Conservation (phyloP, 2,797 vertebrate species). For the Coilia nasus region DNA sequence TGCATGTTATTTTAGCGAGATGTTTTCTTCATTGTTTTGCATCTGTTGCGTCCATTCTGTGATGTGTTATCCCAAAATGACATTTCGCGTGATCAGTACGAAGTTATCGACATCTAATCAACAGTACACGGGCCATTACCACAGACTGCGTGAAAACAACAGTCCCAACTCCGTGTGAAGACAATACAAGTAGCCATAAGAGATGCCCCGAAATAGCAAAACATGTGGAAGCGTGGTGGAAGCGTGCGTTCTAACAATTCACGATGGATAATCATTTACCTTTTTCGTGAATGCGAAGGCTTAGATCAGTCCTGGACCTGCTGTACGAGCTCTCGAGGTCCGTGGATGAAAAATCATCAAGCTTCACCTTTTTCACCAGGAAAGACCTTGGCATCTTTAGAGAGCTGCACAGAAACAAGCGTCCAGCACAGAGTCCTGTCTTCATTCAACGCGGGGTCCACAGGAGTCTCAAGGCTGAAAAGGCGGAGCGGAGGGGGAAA, state of each 20-base stretch:
- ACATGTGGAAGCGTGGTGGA: background rate
- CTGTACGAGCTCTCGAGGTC: constrained; percentile 85
- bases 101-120: background rate
- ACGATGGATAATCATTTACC: constrained; percentile 66
- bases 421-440: constrained; percentile 69
- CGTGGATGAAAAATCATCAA: constrained; percentile 89
- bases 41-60: background rate
- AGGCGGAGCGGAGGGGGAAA: constrained; percentile 25
- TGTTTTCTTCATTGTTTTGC: background rate
- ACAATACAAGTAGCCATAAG: background rate
- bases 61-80: background rate
- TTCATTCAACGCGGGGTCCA: constrained; percentile 55
- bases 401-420: constrained; percentile 64
- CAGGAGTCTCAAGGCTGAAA: constrained; percentile 48
- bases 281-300: constrained; percentile 88
- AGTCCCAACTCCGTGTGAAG: background rate
- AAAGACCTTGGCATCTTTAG: constrained; percentile 96
- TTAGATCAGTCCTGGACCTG: constrained; percentile 85
- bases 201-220: background rate
- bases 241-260: background rate
- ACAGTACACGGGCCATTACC: background rate
- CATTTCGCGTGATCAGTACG: background rate
- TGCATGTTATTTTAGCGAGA: background rate
- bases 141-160: background rate
- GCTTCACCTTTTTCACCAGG: constrained; percentile 96